Evolutionary conservation across 2,797 vertebrate species (phyloP).

Genomic region (Pempheris klunzingeri): DNA sequence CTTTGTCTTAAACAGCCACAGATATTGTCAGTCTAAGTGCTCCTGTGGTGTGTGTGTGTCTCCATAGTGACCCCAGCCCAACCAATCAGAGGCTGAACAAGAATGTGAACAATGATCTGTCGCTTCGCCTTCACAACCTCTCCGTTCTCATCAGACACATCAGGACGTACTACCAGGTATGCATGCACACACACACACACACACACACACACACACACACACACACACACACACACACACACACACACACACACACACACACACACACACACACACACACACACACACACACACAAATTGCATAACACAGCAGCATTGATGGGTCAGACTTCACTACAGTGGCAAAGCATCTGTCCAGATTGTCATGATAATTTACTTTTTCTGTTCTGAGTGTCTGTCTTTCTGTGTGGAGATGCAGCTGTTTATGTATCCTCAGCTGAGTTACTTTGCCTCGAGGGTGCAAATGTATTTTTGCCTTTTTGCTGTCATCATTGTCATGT

Average conservation of each 20-base stretch:
- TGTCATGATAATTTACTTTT: neutral
- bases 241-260: neutral
- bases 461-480: neutral
- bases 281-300: neutral
- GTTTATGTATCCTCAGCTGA: slow-evolving; percentile 8
- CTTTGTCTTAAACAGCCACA: slow-evolving; percentile 16
- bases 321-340: neutral
- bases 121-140: slow-evolving; percentile 80
- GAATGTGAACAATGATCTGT: slow-evolving; percentile 77
- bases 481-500: slow-evolving; percentile 12
- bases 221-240: neutral
- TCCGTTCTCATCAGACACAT: slow-evolving; percentile 77
- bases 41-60: slow-evolving; percentile 44
- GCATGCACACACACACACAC: neutral
- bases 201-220: neutral
- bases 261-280: neutral
- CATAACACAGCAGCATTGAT: neutral
- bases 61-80: slow-evolving; percentile 77
- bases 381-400: neutral
- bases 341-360: neutral
- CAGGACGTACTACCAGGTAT: slow-evolving; percentile 80
- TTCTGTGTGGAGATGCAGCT: neutral
- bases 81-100: slow-evolving; percentile 79
- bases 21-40: slow-evolving; percentile 28
- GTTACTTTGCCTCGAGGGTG: neutral